A percentile compares a stretch with the other conserved stretches of the same genome.
Conservation (phyloP, 2,888 invertebrate species). For the Trachelus stipa region DNA sequence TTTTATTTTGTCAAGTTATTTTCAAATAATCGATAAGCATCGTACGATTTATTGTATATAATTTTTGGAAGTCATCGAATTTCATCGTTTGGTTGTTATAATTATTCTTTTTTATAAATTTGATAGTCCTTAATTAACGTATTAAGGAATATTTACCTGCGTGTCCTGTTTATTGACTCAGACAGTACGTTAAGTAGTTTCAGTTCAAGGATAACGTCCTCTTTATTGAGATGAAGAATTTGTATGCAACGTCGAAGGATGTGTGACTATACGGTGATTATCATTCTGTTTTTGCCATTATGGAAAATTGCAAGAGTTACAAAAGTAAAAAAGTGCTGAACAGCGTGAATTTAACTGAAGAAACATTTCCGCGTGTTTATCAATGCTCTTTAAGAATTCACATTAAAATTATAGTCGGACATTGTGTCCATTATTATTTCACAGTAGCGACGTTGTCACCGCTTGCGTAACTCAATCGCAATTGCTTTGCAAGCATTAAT, state of each 20-base stretch:
- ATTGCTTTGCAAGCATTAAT: slow-evolving; percentile 3
- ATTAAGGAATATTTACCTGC: neutral
- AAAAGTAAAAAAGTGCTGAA: neutral
- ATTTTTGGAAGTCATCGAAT: neutral
- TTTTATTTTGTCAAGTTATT: neutral
- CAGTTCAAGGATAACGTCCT: neutral
- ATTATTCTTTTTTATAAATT: neutral
- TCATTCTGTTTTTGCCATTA: neutral
- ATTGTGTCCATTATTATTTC: neutral
- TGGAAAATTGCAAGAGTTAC: neutral
- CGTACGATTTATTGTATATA: too few relatives aligned
- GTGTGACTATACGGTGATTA: neutral
- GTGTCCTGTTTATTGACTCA: neutral
- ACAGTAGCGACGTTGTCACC: neutral
- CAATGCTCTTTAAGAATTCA: neutral
- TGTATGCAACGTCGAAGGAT: neutral
- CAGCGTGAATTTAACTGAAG: neutral
- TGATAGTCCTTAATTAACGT: neutral
- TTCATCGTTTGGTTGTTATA: neutral
- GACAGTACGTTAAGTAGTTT: neutral
- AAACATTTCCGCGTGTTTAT: neutral
- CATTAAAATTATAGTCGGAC: neutral
- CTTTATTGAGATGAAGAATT: neutral
- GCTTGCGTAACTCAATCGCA: neutral
- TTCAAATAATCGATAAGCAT: too few relatives aligned